Conservation (phyloP, 2,888 invertebrate genomes). For the Drosophila macrospina region DNA sequence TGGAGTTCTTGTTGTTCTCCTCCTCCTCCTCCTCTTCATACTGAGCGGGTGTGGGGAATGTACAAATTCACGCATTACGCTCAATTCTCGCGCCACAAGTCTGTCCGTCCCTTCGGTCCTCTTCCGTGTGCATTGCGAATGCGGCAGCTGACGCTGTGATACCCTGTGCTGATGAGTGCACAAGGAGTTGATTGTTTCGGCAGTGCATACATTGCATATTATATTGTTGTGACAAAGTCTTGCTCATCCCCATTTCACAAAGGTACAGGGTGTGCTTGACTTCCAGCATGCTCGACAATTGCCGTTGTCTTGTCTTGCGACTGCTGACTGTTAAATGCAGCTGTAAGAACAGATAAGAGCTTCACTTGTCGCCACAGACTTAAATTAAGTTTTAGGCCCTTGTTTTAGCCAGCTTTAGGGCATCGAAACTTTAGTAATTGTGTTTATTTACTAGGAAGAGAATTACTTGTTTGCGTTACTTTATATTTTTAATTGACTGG, state of each 20-base stretch:
- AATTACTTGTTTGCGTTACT: slow-evolving; percentile 8
- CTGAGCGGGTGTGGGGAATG: slow-evolving; percentile 27
- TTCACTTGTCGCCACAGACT: slow-evolving; percentile 36
- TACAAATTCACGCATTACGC: slow-evolving; percentile 48
- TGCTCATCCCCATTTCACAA: too few relatives aligned
- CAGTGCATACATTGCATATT: neutral
- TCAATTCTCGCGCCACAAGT: slow-evolving; percentile 14
- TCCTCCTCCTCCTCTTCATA: neutral
- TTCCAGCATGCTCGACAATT: neutral
- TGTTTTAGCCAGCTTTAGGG: slow-evolving; percentile 16
- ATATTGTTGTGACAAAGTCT: too few relatives aligned
- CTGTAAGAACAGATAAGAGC: slow-evolving; percentile 36
- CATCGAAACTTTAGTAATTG: slow-evolving; percentile 5
- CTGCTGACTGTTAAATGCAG: slow-evolving; percentile 30
- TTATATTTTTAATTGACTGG: slow-evolving; percentile 29
- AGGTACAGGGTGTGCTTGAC: neutral
- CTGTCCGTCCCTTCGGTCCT: slow-evolving; percentile 3
- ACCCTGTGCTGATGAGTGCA: neutral
- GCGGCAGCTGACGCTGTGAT: slow-evolving; percentile 23
- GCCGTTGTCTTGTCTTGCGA: neutral
- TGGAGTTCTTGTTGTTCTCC: neutral
- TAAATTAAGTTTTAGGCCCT: slow-evolving; percentile 40
- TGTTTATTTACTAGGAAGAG: neutral
- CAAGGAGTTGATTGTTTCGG: neutral
- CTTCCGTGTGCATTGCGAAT: slow-evolving; percentile 15